Base-by-base conservation (phyloP, 2,797 vertebrate genomes). In the Sciaenops ocellatus region DNA sequence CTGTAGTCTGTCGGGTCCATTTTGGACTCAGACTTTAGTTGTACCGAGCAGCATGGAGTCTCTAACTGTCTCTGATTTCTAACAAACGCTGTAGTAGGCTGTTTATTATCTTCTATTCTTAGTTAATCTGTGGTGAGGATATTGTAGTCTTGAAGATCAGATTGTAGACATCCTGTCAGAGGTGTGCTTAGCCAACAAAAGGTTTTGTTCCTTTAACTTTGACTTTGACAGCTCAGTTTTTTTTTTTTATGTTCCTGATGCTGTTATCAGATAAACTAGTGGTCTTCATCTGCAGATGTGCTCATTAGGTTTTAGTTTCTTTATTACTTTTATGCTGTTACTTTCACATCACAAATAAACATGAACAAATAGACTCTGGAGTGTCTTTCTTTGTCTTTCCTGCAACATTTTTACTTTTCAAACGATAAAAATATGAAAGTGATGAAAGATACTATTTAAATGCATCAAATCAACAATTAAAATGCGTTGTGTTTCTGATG, bases 271-370 rank as follows among this genome's bases (percentile, higher is more conserved):
- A 38, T 50, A 3, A n/a, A 51, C 4, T 22, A 4, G 3, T 15
- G 0, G 10, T n/a, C 9, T 56, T 67, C 16, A 10, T 20, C 15
- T 55, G 3, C 54, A 46, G 17, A 17, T 44, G 60, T 67, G 5
- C 2, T 63, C 24, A 24, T 13, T 18, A 6, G 26, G 15, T 65
- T 64, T 67, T 26, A 28, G 0, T 28, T 0, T 51, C 4, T 59
- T 38, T 7, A 18, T 66, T 2, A 59, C 1, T 50, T 7, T 47
- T 47, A 42, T 51, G 24, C 24, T 69, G 5, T 62, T 63, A 16
- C 11, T 75, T 71, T 63, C 48, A 61, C 10, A 57, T 85, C 77
- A 69, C 89, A 78, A 87, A 11, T 67, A 0, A 75, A 79, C 8
- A 24, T 24, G 17, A 76, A 56, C 6, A 18, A 59, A 47, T 12